Evolutionary conservation across 64 coral and sea anemone species (phyloP).

Genomic region (Stichodactyla mertensii): DNA sequence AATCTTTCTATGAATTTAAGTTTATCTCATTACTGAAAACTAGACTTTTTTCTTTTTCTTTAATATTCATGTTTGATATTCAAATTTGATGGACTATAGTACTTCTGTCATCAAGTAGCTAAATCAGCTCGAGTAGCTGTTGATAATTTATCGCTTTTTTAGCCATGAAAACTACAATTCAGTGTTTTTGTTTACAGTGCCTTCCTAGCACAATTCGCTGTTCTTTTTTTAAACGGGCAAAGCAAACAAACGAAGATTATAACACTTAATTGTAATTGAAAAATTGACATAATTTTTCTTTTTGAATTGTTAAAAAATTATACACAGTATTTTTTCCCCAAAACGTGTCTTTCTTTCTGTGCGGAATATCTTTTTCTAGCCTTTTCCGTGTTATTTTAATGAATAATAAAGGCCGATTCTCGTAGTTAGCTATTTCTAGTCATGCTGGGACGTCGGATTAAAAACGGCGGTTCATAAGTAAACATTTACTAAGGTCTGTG

Average conservation of each 20-base stretch:
- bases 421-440: background rate
- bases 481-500: background rate
- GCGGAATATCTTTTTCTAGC: background rate
- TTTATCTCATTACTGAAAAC: background rate
- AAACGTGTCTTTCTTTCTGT: background rate
- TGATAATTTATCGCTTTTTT: background rate
- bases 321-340: background rate
- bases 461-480: background rate
- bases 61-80: background rate
- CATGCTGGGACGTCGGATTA: background rate
- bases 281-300: background rate
- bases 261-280: background rate
- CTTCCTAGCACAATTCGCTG: background rate
- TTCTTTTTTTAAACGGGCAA: background rate
- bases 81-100: background rate
- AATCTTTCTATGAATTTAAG: background rate
- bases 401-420: background rate
- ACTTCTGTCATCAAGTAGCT: background rate
- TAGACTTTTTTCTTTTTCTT: background rate
- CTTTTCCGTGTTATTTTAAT: background rate
- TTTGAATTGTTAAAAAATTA: background rate
- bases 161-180: background rate
- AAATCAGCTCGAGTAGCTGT: background rate
- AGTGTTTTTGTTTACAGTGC: background rate
- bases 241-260: slow-evolving; percentile 7